These are phyloP conservation scores for Fregetta grallaria DNA, from an alignment of 2,113 vertebrate genomes.

Conservation along the genomic window DNA sequence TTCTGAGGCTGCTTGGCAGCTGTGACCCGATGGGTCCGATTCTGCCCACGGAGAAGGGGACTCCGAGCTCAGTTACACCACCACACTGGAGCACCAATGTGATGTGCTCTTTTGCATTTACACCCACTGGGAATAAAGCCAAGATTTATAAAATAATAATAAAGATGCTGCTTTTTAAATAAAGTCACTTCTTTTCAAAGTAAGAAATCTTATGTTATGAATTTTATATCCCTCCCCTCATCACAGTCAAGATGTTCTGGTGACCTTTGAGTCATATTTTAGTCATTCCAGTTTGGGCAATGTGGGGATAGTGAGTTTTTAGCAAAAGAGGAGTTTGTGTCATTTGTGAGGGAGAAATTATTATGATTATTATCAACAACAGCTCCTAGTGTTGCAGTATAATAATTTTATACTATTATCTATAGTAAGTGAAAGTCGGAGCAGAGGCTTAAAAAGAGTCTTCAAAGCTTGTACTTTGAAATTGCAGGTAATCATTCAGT, in stretches of 20 bases:
- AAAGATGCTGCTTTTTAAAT: not conserved
- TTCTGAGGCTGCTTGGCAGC: not conserved
- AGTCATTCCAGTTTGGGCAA: not conserved
- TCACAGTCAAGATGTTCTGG: not conserved
- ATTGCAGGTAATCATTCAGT: not conserved
- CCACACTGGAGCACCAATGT: fast-evolving
- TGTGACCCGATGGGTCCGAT: not conserved
- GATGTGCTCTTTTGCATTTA: not conserved
- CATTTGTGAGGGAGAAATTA: not conserved
- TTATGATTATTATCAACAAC: not conserved
- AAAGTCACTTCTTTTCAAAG: not conserved
- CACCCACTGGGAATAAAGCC: not conserved
- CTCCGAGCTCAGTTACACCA: not conserved
- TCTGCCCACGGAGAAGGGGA: not conserved
- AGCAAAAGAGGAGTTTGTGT: not conserved
- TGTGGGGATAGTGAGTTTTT: not conserved
- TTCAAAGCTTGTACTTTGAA: not conserved
- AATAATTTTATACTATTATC: not conserved
- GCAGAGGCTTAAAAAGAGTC: not conserved
- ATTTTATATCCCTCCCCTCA: not conserved
- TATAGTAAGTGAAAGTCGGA: not conserved
- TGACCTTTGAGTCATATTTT: not conserved
- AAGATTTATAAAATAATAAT: not conserved
- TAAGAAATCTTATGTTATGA: not conserved
- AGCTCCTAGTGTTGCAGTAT: not conserved